phyloP scores from a whole-genome alignment of 2,113 vertebrate species.

The Cacatua alba region DNA sequence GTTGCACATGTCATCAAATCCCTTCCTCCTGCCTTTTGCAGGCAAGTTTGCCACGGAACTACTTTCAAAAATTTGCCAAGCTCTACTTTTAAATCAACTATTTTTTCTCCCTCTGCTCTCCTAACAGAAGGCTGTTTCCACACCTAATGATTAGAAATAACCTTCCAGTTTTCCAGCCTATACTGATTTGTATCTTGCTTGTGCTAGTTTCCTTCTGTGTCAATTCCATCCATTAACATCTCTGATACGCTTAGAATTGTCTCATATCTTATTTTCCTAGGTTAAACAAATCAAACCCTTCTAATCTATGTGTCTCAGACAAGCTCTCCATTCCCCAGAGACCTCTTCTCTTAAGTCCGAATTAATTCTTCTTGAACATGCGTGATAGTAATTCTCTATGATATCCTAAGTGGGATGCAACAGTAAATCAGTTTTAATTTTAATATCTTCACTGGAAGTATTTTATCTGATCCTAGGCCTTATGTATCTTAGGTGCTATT shows the following conservation, averaged over 20 bases:
- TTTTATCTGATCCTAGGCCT: background rate
- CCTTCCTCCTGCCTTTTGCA: background rate
- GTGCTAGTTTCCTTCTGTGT: background rate
- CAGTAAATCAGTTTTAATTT: background rate
- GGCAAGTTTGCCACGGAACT: background rate
- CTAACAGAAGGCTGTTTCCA: background rate
- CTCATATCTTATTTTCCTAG: background rate
- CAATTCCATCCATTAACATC: background rate
- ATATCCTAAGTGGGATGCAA: background rate
- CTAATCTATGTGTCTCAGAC: background rate
- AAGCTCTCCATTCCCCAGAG: background rate
- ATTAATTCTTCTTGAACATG: background rate
- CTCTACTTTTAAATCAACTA: background rate
- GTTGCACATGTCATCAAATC: background rate
- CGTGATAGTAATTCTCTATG: background rate
- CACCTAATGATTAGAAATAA: background rate
- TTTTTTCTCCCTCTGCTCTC: background rate
- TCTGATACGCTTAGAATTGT: background rate
- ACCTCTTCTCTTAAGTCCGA: background rate
- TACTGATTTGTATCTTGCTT: background rate
- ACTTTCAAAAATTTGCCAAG: background rate
- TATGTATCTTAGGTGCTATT: background rate
- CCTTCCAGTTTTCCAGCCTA: background rate
- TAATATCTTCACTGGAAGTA: background rate
- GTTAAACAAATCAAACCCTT: constrained; percentile 34